Conservation (phyloP, 2,113 vertebrate species). For the Ophiodon elongatus region DNA sequence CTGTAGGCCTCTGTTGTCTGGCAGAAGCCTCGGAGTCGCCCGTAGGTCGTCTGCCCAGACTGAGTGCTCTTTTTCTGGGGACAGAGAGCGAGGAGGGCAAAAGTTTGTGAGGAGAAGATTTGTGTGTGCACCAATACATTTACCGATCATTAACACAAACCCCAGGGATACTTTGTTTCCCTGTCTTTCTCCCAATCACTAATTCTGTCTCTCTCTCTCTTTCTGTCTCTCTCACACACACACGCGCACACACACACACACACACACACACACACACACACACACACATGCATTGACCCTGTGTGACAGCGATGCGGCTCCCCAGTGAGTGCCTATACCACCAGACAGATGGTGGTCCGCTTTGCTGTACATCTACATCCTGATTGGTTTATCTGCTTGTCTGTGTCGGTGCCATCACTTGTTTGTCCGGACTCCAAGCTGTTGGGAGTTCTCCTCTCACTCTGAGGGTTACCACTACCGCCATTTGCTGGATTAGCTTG, state of each 20-base stretch:
- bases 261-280: background rate
- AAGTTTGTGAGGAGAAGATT: constrained; percentile 22
- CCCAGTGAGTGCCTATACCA: constrained; percentile 59
- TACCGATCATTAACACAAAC: constrained; percentile 19
- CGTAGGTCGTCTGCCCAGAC: constrained; percentile 47
- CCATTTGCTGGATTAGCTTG: constrained; percentile 59
- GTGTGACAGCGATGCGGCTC: constrained; percentile 46
- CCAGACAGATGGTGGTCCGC: constrained; percentile 65
- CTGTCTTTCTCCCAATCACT: background rate
- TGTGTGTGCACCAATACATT: background rate
- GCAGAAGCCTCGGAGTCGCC: constrained; percentile 55
- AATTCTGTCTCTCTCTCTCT: background rate
- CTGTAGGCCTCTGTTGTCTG: constrained; percentile 67
- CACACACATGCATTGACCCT: constrained; percentile 29
- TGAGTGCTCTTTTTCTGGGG: constrained; percentile 46
- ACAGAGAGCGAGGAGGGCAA: constrained; percentile 15
- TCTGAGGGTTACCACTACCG: constrained; percentile 31
- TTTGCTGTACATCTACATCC: constrained; percentile 68
- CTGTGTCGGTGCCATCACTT: constrained; percentile 63
- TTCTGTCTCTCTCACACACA: background rate
- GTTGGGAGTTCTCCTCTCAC: constrained; percentile 51
- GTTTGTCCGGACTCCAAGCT: constrained; percentile 73
- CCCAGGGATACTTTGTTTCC: background rate
- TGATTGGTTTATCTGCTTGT: constrained; percentile 74
- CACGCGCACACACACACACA: background rate